Evolutionary conservation across 2,888 invertebrate species (phyloP).

Genomic region (Mesorhabditis spiculigera): DNA sequence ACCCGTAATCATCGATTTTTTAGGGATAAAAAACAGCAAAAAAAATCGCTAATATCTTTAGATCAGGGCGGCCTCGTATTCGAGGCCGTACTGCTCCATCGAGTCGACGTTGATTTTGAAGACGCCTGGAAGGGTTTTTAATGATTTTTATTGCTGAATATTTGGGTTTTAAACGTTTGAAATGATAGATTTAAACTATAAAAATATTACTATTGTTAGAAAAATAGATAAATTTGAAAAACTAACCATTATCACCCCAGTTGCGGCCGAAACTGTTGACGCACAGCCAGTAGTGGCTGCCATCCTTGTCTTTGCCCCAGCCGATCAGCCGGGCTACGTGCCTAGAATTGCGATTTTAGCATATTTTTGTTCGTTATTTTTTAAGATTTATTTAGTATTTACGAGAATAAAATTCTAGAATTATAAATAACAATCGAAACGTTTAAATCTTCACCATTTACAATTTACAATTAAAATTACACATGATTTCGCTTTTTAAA

Average conservation of each 20-base stretch:
- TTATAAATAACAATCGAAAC: too few relatives aligned
- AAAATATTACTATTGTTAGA: too few relatives aligned
- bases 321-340: slow-evolving; percentile 55
- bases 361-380: too few relatives aligned
- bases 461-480: too few relatives aligned
- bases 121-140: slow-evolving; percentile 35
- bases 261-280: slow-evolving; percentile 53
- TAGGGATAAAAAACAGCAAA: too few relatives aligned
- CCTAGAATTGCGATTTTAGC: slow-evolving; percentile 18
- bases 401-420: too few relatives aligned
- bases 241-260: slow-evolving; percentile 55
- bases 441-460: too few relatives aligned
- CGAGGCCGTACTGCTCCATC: slow-evolving; percentile 54
- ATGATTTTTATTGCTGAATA: neutral
- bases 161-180: neutral
- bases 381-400: too few relatives aligned
- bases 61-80: slow-evolving; percentile 53
- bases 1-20: too few relatives aligned
- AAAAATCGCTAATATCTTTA: slow-evolving; percentile 5
- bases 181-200: too few relatives aligned
- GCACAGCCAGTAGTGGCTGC: slow-evolving; percentile 50
- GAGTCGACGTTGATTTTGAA: slow-evolving; percentile 54
- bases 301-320: slow-evolving; percentile 52
- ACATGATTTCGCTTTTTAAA: too few relatives aligned
- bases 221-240: neutral